Percentiles rank a stretch among this genome's conserved stretches.
phyloP scores from a whole-genome alignment of 2,797 vertebrate genomes.

The Odontamblyopus lacepedii region DNA sequence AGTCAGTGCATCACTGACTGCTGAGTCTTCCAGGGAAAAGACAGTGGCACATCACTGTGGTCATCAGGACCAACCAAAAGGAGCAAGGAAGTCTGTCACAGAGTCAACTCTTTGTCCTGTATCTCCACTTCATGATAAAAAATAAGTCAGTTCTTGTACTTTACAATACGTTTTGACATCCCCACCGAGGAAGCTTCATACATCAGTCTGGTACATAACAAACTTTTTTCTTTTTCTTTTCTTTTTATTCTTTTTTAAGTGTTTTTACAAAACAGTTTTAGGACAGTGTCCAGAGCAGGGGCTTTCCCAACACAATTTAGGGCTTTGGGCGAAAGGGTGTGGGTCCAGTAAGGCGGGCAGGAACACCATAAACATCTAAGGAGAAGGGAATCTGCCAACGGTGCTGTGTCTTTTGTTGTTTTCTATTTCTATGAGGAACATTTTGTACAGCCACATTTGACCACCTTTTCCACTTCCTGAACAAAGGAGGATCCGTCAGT shows the following conservation, averaged over 20 bases:
- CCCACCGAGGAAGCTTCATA: constrained; percentile 91
- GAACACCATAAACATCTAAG: constrained; percentile 64
- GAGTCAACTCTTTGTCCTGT: constrained; percentile 84
- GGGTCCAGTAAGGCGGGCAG: constrained; percentile 58
- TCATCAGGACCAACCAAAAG: constrained; percentile 68
- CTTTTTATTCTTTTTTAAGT: constrained; percentile 39
- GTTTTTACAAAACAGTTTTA: constrained; percentile 57
- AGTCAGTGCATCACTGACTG: constrained; percentile 46
- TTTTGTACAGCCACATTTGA: constrained; percentile 94
- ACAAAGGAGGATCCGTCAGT: constrained; percentile 97
- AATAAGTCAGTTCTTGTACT: constrained; percentile 99
- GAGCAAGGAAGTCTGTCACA: constrained; percentile 54
- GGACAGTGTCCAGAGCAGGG: constrained; percentile 24
- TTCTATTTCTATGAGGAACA: constrained; percentile 81
- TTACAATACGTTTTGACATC: constrained; percentile 99
- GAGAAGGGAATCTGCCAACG: constrained; percentile 52
- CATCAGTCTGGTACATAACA: constrained; percentile 88
- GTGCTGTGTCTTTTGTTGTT: constrained; percentile 49
- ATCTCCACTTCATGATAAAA: constrained; percentile 93
- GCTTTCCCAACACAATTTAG: constrained; percentile 36
- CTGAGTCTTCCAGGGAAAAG: constrained; percentile 61
- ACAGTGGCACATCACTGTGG: constrained; percentile 64
- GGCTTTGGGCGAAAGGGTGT: constrained; percentile 28
- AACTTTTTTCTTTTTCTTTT: constrained; percentile 37
- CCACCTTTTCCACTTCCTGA: constrained; percentile 96